phyloP scores from a whole-genome alignment of 2,797 vertebrate genomes.

The Remorina albescens region DNA sequence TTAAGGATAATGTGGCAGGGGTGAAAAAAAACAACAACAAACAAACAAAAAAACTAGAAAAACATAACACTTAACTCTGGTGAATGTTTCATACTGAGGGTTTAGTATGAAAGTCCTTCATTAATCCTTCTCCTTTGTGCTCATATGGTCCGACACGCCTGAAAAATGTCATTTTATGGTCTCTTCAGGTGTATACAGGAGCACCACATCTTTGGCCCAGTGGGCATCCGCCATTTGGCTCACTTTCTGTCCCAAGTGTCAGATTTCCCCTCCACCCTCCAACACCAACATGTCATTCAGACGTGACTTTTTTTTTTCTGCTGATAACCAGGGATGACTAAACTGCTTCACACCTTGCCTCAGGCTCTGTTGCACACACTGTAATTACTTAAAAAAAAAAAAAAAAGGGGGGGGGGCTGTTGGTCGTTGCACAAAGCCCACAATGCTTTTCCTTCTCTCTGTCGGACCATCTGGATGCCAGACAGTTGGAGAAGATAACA shows the following conservation, averaged over 20 bases:
- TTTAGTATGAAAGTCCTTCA: neutral
- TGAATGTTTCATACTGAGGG: neutral
- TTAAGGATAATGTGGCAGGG: neutral
- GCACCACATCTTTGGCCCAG: conserved; percentile 7
- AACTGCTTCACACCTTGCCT: conserved; percentile 49
- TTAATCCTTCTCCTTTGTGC: conserved; percentile 1
- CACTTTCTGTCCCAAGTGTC: conserved; percentile 29
- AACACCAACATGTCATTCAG: conserved; percentile 13
- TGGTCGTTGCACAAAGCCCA: conserved; percentile 42
- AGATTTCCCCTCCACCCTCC: neutral
- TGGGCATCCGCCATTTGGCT: conserved; percentile 44
- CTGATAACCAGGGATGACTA: conserved; percentile 40
- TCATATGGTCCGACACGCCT: conserved; percentile 4
- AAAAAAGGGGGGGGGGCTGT: no score
- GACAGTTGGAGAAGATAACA: conserved; percentile 25
- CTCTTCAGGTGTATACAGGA: conserved; percentile 42
- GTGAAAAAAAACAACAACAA: neutral
- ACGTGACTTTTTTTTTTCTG: conserved; percentile 18
- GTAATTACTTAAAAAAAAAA: conserved; percentile 58
- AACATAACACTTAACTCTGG: no score
- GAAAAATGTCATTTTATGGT: neutral
- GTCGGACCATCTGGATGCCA: conserved; percentile 6
- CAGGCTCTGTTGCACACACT: conserved; percentile 32
- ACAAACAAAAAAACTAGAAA: no score
- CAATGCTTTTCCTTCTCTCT: conserved; percentile 24